Base-by-base conservation (phyloP, 2,113 vertebrate species). In the Pangasianodon gigas region DNA sequence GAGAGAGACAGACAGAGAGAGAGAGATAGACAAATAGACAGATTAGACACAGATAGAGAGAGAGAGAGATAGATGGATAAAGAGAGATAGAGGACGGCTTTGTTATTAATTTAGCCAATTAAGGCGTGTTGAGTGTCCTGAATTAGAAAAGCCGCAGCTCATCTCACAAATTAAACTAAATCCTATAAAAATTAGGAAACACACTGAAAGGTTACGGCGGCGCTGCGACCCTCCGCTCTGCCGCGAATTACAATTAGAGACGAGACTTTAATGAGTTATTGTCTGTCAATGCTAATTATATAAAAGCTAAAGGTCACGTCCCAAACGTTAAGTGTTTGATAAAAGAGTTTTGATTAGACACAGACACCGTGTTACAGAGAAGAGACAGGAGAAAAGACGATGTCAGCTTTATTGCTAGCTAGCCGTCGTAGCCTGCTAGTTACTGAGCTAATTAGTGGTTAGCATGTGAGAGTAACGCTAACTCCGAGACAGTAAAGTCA, bases 51-150 rank as follows among this genome's bases (percentile, higher is more conserved):
- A 44, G 7, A 75, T 0, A 44, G 16, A 75, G 71, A 69, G 0
- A 16, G 26, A 71, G n/a, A 69, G 11, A 69, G 65, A n/a, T 5
- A 37, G 69, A 71, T 1, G 6, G 74, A 79, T 2, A 48, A 24
- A 29, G 24, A 51, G 75, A 79, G 4, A 13, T 8, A 51, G 75
- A 51, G 74, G 19, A 21, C 11, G 37, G 18, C 26, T 52, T 54
- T 87, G 85, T 95, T 96, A 96, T 96, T 97, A 96, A 97, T 96
- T 96, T 95, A 96, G 94, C 92, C 93, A 96, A 96, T 96, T 97
- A 96, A 93, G 95, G 51, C 92, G 94, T 92, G 95, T 94, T 95
- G 95, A 96, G 96, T 95, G 95, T 93, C 92, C 90, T 93, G 91
- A 90, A 94, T 96, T 95, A 95, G 92, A 93, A 90, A 94, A 92